phyloP scores from a whole-genome alignment of 2,888 invertebrate genomes.

The Chalcis sispes region DNA sequence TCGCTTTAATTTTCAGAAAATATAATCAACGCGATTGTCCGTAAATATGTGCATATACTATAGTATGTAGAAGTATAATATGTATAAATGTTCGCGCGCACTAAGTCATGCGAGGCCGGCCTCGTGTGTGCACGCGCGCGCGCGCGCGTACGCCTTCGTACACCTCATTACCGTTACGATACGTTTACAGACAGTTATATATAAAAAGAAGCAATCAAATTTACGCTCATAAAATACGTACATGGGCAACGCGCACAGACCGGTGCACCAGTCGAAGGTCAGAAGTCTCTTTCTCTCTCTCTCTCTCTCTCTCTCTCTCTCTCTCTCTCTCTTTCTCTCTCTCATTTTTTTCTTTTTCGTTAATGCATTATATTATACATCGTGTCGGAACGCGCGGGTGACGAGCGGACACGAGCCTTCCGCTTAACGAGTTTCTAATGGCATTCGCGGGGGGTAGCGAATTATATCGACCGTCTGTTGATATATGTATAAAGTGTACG shows the following conservation, averaged over 20 bases:
- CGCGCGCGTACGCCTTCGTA: no score
- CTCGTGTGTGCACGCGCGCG: conserved; percentile 57
- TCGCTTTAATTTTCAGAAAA: no score
- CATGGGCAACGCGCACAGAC: conserved; percentile 11
- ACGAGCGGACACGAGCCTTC: not conserved
- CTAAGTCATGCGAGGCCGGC: conserved; percentile 68
- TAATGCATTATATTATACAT: no score
- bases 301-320: no score
- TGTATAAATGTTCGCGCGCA: no score
- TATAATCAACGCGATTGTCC: no score
- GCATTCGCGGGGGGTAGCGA: conserved; percentile 35
- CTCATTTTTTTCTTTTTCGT: no score
- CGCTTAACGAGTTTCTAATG: conserved; percentile 49
- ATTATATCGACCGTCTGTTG: conserved; percentile 36
- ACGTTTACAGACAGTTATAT: conserved; percentile 2
- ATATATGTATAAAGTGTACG: not conserved
- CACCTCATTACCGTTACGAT: not conserved
- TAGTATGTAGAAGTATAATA: no score
- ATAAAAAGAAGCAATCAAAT: conserved; percentile 21
- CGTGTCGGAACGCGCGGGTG: not conserved
- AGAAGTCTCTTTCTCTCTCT: no score
- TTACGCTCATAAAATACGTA: conserved; percentile 18
- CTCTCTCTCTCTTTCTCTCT: no score
- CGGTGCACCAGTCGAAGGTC: not conserved
- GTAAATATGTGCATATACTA: no score